A percentile compares a stretch with the other conserved stretches of the same genome.
phyloP scores from a whole-genome alignment of 2,797 vertebrate species.

The Syndactyla subalaris region DNA sequence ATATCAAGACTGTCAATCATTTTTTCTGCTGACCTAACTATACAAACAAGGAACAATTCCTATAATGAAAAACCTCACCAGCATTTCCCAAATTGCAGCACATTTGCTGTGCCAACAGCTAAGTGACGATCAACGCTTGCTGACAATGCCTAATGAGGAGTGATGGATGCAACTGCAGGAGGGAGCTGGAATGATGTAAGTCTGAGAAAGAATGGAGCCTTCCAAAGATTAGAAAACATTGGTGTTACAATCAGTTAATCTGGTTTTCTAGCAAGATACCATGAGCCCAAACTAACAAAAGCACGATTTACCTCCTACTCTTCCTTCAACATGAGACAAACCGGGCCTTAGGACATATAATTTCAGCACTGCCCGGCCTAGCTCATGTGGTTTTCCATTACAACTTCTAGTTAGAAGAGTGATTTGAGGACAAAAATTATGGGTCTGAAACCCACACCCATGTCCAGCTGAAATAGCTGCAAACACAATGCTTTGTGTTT shows the following conservation, averaged over 20 bases:
- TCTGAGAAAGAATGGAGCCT: not conserved
- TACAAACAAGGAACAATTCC: not conserved
- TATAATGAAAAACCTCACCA: not conserved
- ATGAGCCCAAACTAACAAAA: not conserved
- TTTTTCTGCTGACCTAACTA: conserved; percentile 21
- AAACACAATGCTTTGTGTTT: not conserved
- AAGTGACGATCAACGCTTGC: not conserved
- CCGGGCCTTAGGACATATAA: not conserved
- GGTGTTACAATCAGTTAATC: not conserved
- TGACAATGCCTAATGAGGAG: conserved; percentile 37
- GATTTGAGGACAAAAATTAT: not conserved
- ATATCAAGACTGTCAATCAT: not conserved
- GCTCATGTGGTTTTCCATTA: conserved; percentile 13
- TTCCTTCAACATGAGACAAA: not conserved
- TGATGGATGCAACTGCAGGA: not conserved
- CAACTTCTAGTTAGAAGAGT: not conserved
- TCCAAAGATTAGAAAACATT: not conserved
- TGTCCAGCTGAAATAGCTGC: not conserved
- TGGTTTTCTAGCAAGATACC: not conserved
- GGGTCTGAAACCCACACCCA: not conserved
- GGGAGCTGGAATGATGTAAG: not conserved
- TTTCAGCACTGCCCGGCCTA: not conserved
- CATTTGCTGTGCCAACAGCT: conserved; percentile 34
- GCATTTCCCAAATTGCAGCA: conserved; percentile 23
- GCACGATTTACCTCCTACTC: not conserved